These are phyloP conservation scores for Peribatodes rhomboidaria DNA, from an alignment of 2,888 invertebrate genomes.

Conservation along the genomic window DNA sequence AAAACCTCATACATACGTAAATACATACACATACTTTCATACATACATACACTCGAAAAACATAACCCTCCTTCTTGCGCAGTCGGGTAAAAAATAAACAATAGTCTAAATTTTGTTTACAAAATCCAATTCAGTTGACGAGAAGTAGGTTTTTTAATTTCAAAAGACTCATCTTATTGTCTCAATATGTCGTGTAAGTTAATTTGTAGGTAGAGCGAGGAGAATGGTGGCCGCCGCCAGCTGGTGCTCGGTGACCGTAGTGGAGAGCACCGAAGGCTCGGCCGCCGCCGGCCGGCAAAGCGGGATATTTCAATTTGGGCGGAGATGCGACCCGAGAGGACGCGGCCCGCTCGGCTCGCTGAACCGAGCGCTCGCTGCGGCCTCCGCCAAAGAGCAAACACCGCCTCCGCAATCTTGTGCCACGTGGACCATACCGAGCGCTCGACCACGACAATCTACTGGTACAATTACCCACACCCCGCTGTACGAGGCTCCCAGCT, in stretches of 20 bases:
- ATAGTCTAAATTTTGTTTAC: too few species aligned
- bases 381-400: slow-evolving; percentile 85
- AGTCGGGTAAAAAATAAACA: too few species aligned
- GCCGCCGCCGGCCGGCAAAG: slow-evolving; percentile 46
- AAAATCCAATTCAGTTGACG: too few species aligned
- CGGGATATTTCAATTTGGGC: slow-evolving; percentile 85
- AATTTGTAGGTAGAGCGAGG: slow-evolving; percentile 55
- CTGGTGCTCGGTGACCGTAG: slow-evolving; percentile 35
- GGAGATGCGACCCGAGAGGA: slow-evolving; percentile 84
- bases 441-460: slow-evolving; percentile 81
- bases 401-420: slow-evolving; percentile 85
- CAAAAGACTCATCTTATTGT: slow-evolving; percentile 6
- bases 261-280: slow-evolving; percentile 42
- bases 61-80: too few species aligned
- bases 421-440: slow-evolving; percentile 82
- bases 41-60: too few species aligned
- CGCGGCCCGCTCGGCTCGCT: slow-evolving; percentile 81
- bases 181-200: slow-evolving; percentile 37
- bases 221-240: slow-evolving; percentile 42
- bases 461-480: slow-evolving; percentile 75
- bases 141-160: too few species aligned
- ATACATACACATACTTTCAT: too few species aligned
- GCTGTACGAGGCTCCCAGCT: slow-evolving; percentile 36
- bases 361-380: slow-evolving; percentile 83
- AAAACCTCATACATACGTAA: too few species aligned